phyloP scores from a whole-genome alignment of 2,888 invertebrate species.

The Blomia tropicalis region DNA sequence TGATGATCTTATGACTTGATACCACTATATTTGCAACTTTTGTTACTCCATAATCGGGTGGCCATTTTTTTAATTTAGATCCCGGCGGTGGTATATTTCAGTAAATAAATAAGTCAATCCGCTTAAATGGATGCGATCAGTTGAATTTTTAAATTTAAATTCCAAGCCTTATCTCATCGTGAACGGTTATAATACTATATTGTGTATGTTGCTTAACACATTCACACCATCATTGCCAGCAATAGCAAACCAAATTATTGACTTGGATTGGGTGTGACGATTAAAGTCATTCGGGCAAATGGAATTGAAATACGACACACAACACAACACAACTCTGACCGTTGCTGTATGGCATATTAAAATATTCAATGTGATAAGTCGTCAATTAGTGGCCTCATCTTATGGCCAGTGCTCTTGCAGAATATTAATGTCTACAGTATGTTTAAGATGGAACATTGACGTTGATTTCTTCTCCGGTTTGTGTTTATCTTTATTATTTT shows the following conservation, averaged over 20 bases:
- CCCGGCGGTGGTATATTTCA: background rate
- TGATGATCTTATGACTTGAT: too few species aligned
- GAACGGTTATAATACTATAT: too few species aligned
- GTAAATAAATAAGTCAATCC: background rate
- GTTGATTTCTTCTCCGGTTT: too few species aligned
- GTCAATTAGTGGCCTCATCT: background rate
- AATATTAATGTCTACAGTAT: too few species aligned
- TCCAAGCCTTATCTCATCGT: constrained; percentile 7
- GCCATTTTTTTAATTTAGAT: background rate
- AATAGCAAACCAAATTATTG: background rate
- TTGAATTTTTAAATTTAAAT: constrained; percentile 6
- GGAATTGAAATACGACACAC: background rate
- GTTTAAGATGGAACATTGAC: too few species aligned
- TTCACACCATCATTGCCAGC: too few species aligned
- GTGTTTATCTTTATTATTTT: too few species aligned
- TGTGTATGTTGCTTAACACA: too few species aligned
- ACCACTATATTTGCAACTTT: too few species aligned
- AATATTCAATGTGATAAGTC: background rate
- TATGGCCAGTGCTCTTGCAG: too few species aligned
- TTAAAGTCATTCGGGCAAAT: background rate
- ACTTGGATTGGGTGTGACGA: constrained; percentile 3
- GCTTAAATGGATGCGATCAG: constrained; percentile 6
- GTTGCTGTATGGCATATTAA: background rate
- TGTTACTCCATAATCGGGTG: background rate
- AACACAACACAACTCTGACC: background rate